Conservation (phyloP, 2,888 invertebrate genomes). For the Tiphia femorata region DNA sequence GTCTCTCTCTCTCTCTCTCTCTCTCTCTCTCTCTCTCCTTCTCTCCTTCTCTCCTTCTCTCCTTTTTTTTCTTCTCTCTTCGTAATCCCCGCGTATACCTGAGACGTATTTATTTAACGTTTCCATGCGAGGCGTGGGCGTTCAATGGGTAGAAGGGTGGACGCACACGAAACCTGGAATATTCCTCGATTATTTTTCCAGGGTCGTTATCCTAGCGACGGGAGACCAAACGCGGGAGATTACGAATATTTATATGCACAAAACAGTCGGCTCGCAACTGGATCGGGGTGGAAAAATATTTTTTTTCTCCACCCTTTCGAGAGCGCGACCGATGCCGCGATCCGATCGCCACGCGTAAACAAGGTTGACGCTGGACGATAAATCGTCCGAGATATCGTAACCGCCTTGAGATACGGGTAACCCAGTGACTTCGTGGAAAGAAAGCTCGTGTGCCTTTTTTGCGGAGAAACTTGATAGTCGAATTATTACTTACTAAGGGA, state of each 20-base stretch:
- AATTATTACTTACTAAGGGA: no score
- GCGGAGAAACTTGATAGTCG: no score
- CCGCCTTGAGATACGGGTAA: no score
- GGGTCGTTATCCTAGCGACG: conserved; percentile 6
- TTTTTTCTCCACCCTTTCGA: not conserved
- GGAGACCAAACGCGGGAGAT: conserved; percentile 28
- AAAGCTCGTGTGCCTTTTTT: no score
- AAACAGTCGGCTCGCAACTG: no score
- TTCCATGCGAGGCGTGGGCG: conserved; percentile 7
- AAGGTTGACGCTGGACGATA: no score
- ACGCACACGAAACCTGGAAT: no score
- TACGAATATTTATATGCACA: conserved; percentile 42
- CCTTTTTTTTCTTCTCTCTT: conserved; percentile 10
- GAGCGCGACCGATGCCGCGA: not conserved
- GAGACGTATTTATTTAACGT: conserved; percentile 30
- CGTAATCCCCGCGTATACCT: conserved; percentile 24
- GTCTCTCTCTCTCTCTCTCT: not conserved
- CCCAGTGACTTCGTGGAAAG: no score
- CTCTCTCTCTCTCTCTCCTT: not conserved
- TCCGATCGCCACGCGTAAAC: no score
- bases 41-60: conserved; percentile 2
- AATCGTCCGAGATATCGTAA: no score
- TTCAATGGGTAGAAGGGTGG: no score
- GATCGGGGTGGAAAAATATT: conserved; percentile 1
- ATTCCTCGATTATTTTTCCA: conserved; percentile 32